Evolutionary conservation across 2,888 invertebrate genomes (phyloP).

Genomic region (Spisula solida): DNA sequence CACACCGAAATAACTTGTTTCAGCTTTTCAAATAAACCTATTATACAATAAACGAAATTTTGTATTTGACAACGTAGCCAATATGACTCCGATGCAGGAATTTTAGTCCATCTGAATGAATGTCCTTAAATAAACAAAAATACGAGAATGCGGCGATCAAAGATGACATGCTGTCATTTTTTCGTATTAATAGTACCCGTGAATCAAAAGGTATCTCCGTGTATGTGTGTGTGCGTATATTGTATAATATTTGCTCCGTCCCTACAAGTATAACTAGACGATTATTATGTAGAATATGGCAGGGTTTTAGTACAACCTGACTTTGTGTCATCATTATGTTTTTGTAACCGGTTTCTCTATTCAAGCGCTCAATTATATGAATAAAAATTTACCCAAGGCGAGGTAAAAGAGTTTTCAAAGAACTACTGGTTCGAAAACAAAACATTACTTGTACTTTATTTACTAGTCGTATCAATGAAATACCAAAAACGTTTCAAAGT

Average conservation of each 20-base stretch:
- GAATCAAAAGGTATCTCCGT: not conserved
- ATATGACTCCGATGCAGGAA: not conserved
- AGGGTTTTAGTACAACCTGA: not conserved
- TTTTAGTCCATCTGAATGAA: not conserved
- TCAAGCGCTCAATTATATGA: not conserved
- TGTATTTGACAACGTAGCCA: conserved; percentile 13
- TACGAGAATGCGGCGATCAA: not conserved
- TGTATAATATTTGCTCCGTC: not conserved
- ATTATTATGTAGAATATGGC: not conserved
- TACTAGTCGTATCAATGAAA: too few relatives aligned
- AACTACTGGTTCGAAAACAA: too few relatives aligned
- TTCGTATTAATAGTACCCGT: not conserved
- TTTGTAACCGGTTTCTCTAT: not conserved
- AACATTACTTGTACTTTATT: too few relatives aligned
- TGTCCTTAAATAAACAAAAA: not conserved
- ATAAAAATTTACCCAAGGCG: conserved; percentile 14
- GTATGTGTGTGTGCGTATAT: not conserved
- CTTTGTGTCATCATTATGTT: not conserved
- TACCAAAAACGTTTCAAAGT: too few relatives aligned
- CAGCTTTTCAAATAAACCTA: not conserved
- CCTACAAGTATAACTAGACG: not conserved
- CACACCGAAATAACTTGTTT: conserved; percentile 16
- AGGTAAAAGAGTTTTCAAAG: not conserved
- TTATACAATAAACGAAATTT: conserved; percentile 5
- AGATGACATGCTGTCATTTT: conserved; percentile 1